These are phyloP conservation scores for Azemiops feae DNA, from an alignment of 2,113 vertebrate species.

Conservation along the genomic window DNA sequence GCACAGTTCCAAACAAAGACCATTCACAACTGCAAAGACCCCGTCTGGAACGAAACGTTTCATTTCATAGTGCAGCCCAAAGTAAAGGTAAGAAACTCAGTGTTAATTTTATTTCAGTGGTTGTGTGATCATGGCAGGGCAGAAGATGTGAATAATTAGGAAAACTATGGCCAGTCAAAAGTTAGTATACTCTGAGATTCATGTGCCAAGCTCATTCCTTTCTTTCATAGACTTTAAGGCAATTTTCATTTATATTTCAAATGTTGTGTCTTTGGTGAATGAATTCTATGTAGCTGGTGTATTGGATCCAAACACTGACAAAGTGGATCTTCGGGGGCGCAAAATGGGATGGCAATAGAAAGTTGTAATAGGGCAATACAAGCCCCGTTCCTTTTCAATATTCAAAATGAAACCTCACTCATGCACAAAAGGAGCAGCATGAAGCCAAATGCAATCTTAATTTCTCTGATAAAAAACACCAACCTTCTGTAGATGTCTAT, in stretches of 20 bases:
- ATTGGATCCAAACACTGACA: not conserved
- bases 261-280: not conserved
- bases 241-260: not conserved
- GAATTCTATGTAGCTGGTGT: not conserved
- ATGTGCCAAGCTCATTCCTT: not conserved
- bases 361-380: not conserved
- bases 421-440: not conserved
- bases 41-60: conserved; percentile 86
- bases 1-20: conserved; percentile 69
- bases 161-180: not conserved
- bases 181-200: not conserved
- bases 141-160: not conserved
- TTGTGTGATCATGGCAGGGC: not conserved
- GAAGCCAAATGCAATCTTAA: not conserved
- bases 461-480: not conserved
- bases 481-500: not conserved
- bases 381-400: not conserved
- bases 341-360: not conserved
- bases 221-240: not conserved
- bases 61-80: conserved; percentile 75
- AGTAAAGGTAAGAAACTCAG: conserved; percentile 75
- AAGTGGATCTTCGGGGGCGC: not conserved
- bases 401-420: not conserved
- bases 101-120: not conserved
- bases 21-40: conserved; percentile 72